phyloP scores from a whole-genome alignment of 2,797 vertebrate genomes.

The Triplophysa yarkandensis region DNA sequence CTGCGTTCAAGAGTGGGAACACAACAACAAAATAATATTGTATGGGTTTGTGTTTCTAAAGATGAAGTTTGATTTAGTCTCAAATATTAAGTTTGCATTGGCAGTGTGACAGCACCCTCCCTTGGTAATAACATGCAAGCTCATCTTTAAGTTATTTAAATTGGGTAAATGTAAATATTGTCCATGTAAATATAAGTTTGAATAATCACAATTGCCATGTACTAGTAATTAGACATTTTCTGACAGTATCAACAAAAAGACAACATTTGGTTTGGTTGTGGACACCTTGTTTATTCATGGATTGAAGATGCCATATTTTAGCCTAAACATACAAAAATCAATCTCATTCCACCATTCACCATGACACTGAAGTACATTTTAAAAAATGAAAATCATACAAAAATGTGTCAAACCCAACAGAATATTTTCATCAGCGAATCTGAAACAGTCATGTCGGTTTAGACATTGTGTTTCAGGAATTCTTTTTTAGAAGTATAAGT shows the following conservation, averaged over 20 bases:
- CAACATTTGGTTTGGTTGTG: conserved; percentile 14
- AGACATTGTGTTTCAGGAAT: conserved; percentile 49
- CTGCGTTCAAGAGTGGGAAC: neutral
- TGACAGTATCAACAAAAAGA: neutral
- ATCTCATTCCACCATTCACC: conserved; percentile 61
- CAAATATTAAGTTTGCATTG: neutral
- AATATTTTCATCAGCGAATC: conserved; percentile 35
- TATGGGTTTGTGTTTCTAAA: neutral
- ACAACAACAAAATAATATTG: neutral
- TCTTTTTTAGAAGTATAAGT: conserved; percentile 8
- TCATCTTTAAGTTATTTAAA: neutral
- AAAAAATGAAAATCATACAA: conserved; percentile 65
- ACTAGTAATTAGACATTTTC: too few relatives aligned
- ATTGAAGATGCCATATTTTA: conserved; percentile 35
- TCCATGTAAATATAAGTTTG: too few relatives aligned
- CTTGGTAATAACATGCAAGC: neutral
- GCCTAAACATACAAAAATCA: conserved; percentile 62
- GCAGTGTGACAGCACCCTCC: conserved; percentile 2
- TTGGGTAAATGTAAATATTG: neutral
- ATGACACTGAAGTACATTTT: conserved; percentile 56
- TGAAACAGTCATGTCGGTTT: conserved; percentile 43
- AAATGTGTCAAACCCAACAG: conserved; percentile 56
- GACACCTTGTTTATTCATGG: conserved; percentile 46
- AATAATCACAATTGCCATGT: too few relatives aligned
- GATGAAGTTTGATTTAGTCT: too few relatives aligned